Evolutionary conservation across 2,113 vertebrate genomes (phyloP), one percentile per base, ranked within the genome.

Genomic region (Ahaetulla prasina): DNA sequence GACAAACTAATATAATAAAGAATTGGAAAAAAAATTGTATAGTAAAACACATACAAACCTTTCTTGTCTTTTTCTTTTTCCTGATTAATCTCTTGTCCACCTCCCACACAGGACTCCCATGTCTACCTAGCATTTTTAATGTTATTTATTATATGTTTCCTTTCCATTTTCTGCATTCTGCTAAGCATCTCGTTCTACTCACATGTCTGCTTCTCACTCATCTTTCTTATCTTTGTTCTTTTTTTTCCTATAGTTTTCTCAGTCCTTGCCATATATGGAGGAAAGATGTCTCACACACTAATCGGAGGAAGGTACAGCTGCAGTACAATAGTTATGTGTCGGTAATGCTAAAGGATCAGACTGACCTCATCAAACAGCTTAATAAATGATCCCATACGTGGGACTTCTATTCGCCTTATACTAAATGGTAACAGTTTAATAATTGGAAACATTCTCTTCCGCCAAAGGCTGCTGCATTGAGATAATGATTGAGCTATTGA

Each of bases 121-220:
- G 20, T 53, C 27, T 92, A 55, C 18, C 43, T 80, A 87, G 8
- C 23, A 53, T 54, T 74, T 88, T 39, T 80, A 88, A 80, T 49
- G 49, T 89, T 23, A 89, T n/a, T 54, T 74, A 35, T 63, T 92
- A 50, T 30, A 50, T 20, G 27, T 85, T 85, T 30, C 9, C 91
- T 89, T 92, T 92, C 49, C 87, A 89, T 57, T 27, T 89, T 47
- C 23, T 39, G 14, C 53, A 85, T 92, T 43, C 91, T 43, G n/a
- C 49, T 49, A 74, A 53, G 8, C 35, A 3, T 43, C 50, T 84
- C 22, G 5, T 43, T n/a, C 63, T 47, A 89, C 6, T 55, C 27
- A 84, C 39, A 84, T 25, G 25, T 18, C 68, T 89, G 63, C 20
- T 25, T 53, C n/a, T 35, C 8, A 43, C 68, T 92, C 74, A 92